Conservation (phyloP, 2,113 vertebrate species). For the Riparia riparia region DNA sequence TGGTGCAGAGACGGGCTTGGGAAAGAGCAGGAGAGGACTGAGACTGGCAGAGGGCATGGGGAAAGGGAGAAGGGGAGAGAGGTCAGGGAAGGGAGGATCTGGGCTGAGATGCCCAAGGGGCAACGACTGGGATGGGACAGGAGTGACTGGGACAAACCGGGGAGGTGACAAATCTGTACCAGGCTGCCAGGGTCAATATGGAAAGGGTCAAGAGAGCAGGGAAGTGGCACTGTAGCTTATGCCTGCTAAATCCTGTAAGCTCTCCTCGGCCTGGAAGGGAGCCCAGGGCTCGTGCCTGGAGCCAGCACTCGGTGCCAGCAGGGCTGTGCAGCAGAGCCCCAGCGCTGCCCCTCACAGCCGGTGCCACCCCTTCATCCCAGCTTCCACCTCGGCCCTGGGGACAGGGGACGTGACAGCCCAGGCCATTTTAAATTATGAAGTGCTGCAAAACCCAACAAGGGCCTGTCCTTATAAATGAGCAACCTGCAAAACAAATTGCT, state of each 20-base stretch:
- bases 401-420: accelerated
- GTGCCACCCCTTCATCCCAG: not conserved
- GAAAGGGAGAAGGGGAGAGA: not conserved
- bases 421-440: not conserved
- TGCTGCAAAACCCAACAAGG: no score
- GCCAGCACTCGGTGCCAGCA: not conserved
- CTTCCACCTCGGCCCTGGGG: not conserved
- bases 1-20: not conserved
- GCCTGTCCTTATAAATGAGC: not conserved
- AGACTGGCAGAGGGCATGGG: not conserved
- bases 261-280: not conserved
- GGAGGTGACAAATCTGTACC: not conserved
- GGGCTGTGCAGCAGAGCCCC: not conserved
- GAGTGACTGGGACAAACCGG: not conserved
- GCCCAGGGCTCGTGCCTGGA: not conserved
- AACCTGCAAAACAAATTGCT: not conserved
- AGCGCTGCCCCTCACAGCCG: not conserved
- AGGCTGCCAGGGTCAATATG: not conserved
- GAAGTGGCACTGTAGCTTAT: not conserved
- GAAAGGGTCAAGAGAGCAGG: not conserved
- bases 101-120: not conserved
- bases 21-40: not conserved
- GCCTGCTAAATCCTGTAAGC: not conserved
- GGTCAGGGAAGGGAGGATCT: not conserved
- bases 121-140: not conserved